Evolutionary conservation across 2,888 invertebrate species (phyloP), one percentile per base, ranked within the genome.

Genomic region (Rhogogaster chlorosoma): DNA sequence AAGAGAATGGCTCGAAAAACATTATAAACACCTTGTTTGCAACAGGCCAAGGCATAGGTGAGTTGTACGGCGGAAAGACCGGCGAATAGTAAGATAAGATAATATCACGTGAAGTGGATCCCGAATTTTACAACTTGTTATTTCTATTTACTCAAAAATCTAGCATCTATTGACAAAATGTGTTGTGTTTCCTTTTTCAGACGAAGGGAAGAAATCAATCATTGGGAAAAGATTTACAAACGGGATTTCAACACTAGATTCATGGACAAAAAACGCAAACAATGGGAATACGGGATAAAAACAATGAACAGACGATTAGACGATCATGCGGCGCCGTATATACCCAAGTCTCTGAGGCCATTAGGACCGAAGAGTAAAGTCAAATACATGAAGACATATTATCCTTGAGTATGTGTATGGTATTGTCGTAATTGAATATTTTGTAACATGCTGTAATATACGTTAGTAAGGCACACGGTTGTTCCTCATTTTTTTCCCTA

Each of bases 211-310:
- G 98, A 98, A 94, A 94, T 96, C 53, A 96, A 97, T 90, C 92
- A 95, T 85, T 98, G 98, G 98, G 97, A 98, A 91, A 95, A 95
- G 87, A 96, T 98, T 87, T 98, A 97, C 92, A 96, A 97, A 92
- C 95, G 97, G 29, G 94, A 96, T 90, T 94, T 96, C 89, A 95
- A 97, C 15, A 97, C 96, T 0, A 94, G 97, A 86, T 95, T 95
- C 77, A 92, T 96, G 93, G 97, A 98, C 82, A 94, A 96, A 9
- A 96, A 94, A 89, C 94, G 95, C 83, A 95, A 97, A 78, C 96
- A 96, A 89, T 98, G 97, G 92, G 96, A 97, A 92, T 93, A 95
- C 84, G 93, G 93, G n/a, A 92, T 95, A 29, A 95, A 96, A 92
- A 96, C 96, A 3, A 95, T 93, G 89, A 93, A 94, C n/a, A 95